A percentile compares a stretch with the other conserved stretches of the same genome.
These are phyloP conservation scores for Anarsia innoxiella DNA, from an alignment of 2,888 invertebrate genomes.

Conservation along the genomic window DNA sequence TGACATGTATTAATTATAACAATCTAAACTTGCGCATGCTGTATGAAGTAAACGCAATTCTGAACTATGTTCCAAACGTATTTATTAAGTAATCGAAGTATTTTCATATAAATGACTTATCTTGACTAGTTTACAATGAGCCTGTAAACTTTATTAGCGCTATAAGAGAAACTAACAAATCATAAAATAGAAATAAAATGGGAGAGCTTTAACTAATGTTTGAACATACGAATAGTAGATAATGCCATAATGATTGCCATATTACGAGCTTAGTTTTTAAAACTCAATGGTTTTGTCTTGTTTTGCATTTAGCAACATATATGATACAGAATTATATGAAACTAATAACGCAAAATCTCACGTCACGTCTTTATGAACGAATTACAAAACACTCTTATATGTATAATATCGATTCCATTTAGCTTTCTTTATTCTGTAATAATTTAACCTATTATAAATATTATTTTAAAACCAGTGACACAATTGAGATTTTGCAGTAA, in stretches of 20 bases:
- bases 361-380: too few relatives aligned
- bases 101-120: slow-evolving; percentile 6
- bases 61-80: background rate
- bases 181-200: slow-evolving; percentile 31
- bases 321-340: too few relatives aligned
- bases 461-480: too few relatives aligned
- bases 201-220: slow-evolving; percentile 59
- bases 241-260: slow-evolving; percentile 41
- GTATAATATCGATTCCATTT: too few relatives aligned
- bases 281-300: too few relatives aligned
- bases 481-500: too few relatives aligned
- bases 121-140: slow-evolving; percentile 12
- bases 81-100: background rate
- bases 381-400: too few relatives aligned
- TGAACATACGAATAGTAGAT: slow-evolving; percentile 32
- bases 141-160: slow-evolving; percentile 21
- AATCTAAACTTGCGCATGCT: background rate
- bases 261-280: slow-evolving; percentile 34
- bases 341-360: too few relatives aligned
- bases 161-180: slow-evolving; percentile 34
- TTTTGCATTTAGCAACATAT: too few relatives aligned
- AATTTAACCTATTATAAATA: too few relatives aligned
- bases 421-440: too few relatives aligned
- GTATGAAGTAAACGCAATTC: background rate
- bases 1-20: slow-evolving; percentile 20